Percentiles rank a stretch among this genome's conserved stretches.
Conservation (phyloP, 1,140 invertebrate genomes). For the Ceratina calcarata region DNA sequence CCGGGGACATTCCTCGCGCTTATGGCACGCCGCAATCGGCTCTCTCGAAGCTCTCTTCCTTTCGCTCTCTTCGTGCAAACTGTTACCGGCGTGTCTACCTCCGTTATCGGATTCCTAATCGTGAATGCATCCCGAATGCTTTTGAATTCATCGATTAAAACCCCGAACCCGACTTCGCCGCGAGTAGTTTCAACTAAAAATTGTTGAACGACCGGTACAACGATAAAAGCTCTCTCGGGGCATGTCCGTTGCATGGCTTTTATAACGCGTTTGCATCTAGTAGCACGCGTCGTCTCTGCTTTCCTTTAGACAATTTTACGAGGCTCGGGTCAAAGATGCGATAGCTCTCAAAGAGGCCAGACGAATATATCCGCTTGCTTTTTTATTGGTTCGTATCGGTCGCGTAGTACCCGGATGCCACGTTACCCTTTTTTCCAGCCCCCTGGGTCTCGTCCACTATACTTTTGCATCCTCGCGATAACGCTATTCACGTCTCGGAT, state of each 20-base stretch:
- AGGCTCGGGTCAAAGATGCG: constrained; percentile 62
- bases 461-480: constrained; percentile 47
- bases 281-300: constrained; percentile 54
- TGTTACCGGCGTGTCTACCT: constrained; percentile 11
- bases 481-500: constrained; percentile 47
- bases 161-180: constrained; percentile 17
- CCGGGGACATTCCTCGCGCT: constrained; percentile 68
- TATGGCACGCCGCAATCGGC: constrained; percentile 64
- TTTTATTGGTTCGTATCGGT: constrained; percentile 22
- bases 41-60: constrained; percentile 42
- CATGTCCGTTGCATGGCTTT: not conserved
- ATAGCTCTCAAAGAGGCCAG: constrained; percentile 56
- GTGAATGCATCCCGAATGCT: constrained; percentile 36
- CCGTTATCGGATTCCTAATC: constrained; percentile 71
- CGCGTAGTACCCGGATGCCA: not conserved
- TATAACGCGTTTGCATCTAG: constrained; percentile 20
- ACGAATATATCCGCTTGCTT: constrained; percentile 30
- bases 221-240: not conserved
- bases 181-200: constrained; percentile 16
- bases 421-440: constrained; percentile 8
- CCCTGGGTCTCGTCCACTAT: not conserved
- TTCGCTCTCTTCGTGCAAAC: constrained; percentile 2
- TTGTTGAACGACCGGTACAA: not conserved
- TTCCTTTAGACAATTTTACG: constrained; percentile 58
- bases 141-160: constrained; percentile 66